Base-by-base conservation (phyloP, 2,888 invertebrate genomes). In the Elegia similella region DNA sequence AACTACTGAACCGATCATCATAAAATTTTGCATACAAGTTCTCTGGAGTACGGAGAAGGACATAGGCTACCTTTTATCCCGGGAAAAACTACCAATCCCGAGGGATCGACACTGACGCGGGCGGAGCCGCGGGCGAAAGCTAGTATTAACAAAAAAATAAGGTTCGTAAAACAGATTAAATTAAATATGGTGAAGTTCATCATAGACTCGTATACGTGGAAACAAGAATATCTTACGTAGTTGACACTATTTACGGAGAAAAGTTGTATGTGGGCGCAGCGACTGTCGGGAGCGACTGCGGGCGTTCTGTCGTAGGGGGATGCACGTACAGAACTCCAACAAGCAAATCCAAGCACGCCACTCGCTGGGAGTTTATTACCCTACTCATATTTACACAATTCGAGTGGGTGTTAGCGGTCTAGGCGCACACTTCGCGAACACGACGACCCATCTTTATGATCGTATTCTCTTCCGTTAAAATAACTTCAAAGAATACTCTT, bases 361-460 rank as follows among this genome's bases (percentile, higher is more conserved):
- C 78, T 82, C 81, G 79, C 74, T 75, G 69, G 72, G 78, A 83
- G 82, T 88, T 87, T 88, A 88, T 87, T 86, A 85, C 83, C 82
- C 81, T 78, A 81, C 83, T 88, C 85, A 87, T 88, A 87, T 87
- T 87, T 86, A 84, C 84, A 87, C 85, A 82, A 83, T 82, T 85
- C 73, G 75, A 84, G 83, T 80, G 80, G 79, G 82, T 84, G 84
- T 83, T 81, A 77, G 79, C 74, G 76, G 77, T 78, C 76, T 76
- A 74, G 75, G 60, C 68, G 74, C 70, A 67, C 68, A 63, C 56
- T 61, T 55, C 16, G 42, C 54, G 46, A 55, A 55, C 30, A 44
- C 32, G 54, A 55, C 34, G 44, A 46, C 34, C 34, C 13, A 7
- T 43, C 23, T 44, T 54, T 29, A 16, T 23, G 34, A 17, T 38